These are phyloP conservation scores for Trematomus loennbergii DNA, from an alignment of 2,113 vertebrate genomes.

Conservation along the genomic window DNA sequence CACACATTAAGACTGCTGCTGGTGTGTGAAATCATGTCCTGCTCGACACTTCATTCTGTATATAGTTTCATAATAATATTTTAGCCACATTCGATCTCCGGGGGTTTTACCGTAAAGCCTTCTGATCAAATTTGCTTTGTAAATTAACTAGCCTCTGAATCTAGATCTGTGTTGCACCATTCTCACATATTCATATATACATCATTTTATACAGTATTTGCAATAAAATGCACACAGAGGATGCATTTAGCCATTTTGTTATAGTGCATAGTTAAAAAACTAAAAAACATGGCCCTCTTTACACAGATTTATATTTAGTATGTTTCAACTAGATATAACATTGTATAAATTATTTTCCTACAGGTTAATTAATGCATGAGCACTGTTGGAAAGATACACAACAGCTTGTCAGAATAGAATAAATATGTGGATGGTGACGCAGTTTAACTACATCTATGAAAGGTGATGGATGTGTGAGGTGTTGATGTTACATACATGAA, in stretches of 20 bases:
- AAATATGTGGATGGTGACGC: not conserved
- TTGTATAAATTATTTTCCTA: not conserved
- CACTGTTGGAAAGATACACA: not conserved
- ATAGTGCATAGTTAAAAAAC: not conserved
- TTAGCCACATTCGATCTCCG: no score
- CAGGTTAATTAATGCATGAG: not conserved
- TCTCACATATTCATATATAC: not conserved
- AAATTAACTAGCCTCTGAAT: not conserved
- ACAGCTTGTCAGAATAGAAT: not conserved
- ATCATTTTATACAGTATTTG: not conserved
- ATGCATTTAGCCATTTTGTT: not conserved
- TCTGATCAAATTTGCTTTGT: not conserved
- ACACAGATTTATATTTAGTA: not conserved
- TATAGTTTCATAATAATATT: no score
- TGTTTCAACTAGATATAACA: not conserved
- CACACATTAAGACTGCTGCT: no score
- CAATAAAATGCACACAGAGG: not conserved
- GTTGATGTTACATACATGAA: not conserved
- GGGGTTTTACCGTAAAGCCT: no score
- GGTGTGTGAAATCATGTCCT: no score
- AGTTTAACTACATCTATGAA: not conserved
- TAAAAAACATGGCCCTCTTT: not conserved
- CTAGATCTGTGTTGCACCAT: not conserved
- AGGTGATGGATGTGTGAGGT: not conserved
- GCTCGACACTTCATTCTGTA: not conserved